phyloP scores from a whole-genome alignment of 2,888 invertebrate species.

The Heliconius ethilla region DNA sequence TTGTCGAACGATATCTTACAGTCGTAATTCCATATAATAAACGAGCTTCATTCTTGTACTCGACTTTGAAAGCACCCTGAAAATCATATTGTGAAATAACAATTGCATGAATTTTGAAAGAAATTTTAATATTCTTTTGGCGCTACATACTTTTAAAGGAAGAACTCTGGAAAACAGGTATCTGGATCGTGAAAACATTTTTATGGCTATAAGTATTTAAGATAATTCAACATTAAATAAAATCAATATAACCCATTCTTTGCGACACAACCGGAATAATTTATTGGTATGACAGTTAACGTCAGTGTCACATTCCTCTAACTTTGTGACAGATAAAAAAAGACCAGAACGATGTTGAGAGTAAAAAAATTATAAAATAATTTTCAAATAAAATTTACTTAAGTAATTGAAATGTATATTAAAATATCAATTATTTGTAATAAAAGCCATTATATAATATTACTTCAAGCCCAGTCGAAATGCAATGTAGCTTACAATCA shows the following conservation, averaged over 20 bases:
- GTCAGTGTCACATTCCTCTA: constrained; percentile 11
- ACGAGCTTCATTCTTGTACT: constrained; percentile 70
- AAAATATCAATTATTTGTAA: not conserved
- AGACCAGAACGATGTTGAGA: not conserved
- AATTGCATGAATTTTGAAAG: constrained; percentile 19
- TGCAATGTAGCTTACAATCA: not conserved
- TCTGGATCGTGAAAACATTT: constrained; percentile 76
- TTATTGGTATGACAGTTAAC: constrained; percentile 12
- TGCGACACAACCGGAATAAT: constrained; percentile 10
- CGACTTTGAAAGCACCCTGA: constrained; percentile 69
- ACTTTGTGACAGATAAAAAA: not conserved
- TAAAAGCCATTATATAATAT: not conserved
- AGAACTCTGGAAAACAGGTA: constrained; percentile 64
- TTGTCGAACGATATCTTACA: constrained; percentile 79
- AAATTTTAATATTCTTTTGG: constrained; percentile 17
- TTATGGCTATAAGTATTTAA: constrained; percentile 42
- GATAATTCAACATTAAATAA: constrained; percentile 30
- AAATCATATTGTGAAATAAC: constrained; percentile 50
- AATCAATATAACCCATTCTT: constrained; percentile 41
- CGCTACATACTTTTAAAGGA: constrained; percentile 61
- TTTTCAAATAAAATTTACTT: not conserved
- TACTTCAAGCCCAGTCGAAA: not conserved
- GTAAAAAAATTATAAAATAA: not conserved
- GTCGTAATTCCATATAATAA: constrained; percentile 66
- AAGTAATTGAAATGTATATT: not conserved